Conservation (phyloP, 92 coral and sea anemone genomes). For the Paragorgia papillata region DNA sequence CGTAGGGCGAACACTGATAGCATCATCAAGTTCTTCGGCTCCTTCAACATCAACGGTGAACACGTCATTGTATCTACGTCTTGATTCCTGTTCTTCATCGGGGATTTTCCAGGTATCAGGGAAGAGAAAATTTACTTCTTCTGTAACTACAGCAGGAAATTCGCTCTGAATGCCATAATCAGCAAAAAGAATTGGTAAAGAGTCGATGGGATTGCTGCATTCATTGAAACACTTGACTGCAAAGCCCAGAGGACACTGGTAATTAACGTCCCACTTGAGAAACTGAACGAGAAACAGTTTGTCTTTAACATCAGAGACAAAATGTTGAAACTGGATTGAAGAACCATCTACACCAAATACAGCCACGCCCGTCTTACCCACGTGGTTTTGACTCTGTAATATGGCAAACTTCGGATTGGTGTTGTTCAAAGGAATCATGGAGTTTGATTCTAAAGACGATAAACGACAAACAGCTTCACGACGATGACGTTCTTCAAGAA, state of each 20-base stretch:
- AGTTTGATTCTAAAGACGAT: slow-evolving; percentile 69
- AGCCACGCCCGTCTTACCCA: slow-evolving; percentile 81
- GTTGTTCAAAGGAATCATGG: slow-evolving; percentile 88
- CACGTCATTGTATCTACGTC: slow-evolving; percentile 58
- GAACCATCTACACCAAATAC: slow-evolving; percentile 62
- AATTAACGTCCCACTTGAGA: slow-evolving; percentile 91
- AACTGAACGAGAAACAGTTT: slow-evolving; percentile 88
- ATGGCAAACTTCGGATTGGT: slow-evolving; percentile 78
- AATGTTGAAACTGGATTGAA: slow-evolving; percentile 55
- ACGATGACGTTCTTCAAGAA: slow-evolving; percentile 70
- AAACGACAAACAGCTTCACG: slow-evolving; percentile 74
- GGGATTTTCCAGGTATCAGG: slow-evolving; percentile 77
- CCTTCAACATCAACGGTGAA: slow-evolving; percentile 77
- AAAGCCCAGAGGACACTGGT: slow-evolving; percentile 85
- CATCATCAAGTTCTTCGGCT: slow-evolving; percentile 84
- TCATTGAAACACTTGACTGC: slow-evolving; percentile 71
- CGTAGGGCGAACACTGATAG: slow-evolving; percentile 65
- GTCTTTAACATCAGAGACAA: slow-evolving; percentile 73
- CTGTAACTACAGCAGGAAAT: slow-evolving; percentile 56
- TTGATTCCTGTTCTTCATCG: slow-evolving; percentile 63
- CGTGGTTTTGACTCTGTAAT: slow-evolving; percentile 78
- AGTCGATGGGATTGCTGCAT: slow-evolving; percentile 51
- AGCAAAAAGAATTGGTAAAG: slow-evolving; percentile 69
- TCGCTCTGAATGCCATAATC: slow-evolving; percentile 69
- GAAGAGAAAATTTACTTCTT: slow-evolving; percentile 57